Percentiles rank a stretch among this genome's conserved stretches.
These are phyloP conservation scores for Rousettus leschenaultii DNA, from an alignment of 2,113 vertebrate genomes.

Conservation along the genomic window DNA sequence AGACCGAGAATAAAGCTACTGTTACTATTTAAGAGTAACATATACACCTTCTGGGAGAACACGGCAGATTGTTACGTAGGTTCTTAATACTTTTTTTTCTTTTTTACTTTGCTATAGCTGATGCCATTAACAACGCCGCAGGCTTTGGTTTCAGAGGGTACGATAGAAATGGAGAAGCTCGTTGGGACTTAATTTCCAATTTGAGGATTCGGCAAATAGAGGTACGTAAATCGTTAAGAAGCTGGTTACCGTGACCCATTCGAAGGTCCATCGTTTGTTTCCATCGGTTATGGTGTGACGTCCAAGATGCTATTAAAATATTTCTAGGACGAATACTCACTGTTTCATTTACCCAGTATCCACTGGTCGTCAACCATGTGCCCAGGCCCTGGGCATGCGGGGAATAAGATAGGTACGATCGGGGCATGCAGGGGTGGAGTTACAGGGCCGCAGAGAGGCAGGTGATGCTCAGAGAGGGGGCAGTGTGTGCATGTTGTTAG, in stretches of 20 bases:
- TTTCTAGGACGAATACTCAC: neutral
- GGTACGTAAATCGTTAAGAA: constrained; percentile 81
- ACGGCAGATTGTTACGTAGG: accelerated
- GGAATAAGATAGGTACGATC: neutral
- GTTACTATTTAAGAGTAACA: neutral
- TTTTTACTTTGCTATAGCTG: constrained; percentile 84
- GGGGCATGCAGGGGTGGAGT: neutral
- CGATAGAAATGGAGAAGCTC: constrained; percentile 89
- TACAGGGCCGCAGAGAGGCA: neutral
- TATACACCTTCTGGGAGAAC: accelerated
- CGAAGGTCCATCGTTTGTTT: neutral
- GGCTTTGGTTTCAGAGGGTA: constrained; percentile 98
- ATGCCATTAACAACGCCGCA: constrained; percentile 98
- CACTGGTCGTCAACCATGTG: neutral
- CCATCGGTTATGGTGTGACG: neutral
- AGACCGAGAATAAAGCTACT: neutral
- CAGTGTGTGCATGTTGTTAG: accelerated
- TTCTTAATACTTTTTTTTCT: constrained; percentile 39
- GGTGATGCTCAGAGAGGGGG: neutral
- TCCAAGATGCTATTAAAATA: neutral
- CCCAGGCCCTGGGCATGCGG: accelerated
- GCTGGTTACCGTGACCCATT: accelerated
- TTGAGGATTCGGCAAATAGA: constrained; percentile 96
- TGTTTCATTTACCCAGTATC: neutral
- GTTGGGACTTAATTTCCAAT: constrained; percentile 96